Evolutionary conservation across 1,140 invertebrate species (phyloP).

Genomic region (Solen grandis): DNA sequence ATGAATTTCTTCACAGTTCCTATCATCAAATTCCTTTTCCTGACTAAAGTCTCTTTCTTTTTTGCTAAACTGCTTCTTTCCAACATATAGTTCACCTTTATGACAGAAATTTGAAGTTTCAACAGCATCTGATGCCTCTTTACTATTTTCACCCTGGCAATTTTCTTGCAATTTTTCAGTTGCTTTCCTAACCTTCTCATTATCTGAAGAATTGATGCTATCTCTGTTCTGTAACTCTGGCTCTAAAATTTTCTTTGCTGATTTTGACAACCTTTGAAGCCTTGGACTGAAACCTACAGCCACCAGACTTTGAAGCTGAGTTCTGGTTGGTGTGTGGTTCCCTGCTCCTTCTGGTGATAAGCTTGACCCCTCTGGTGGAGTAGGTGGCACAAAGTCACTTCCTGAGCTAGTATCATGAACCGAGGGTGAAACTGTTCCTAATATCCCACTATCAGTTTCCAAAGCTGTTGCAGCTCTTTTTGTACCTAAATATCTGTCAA

Average conservation of each 20-base stretch:
- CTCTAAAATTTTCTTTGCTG: neutral
- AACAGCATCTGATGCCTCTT: too few species aligned
- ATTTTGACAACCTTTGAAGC: neutral
- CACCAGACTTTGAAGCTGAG: neutral
- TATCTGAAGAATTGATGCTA: neutral
- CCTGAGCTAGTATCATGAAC: constrained; percentile 49
- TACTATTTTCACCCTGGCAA: neutral
- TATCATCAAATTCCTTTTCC: too few species aligned
- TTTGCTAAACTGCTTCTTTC: too few species aligned
- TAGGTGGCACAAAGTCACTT: constrained; percentile 74
- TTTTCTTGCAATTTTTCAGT: neutral
- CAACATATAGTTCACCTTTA: too few species aligned
- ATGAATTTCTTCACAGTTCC: too few species aligned
- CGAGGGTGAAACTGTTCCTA: neutral
- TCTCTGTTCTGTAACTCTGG: neutral
- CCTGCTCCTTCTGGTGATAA: neutral
- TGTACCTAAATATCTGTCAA: neutral
- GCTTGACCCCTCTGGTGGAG: constrained; percentile 63
- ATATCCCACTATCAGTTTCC: too few species aligned
- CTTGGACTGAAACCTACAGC: constrained; percentile 32
- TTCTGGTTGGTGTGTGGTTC: constrained; percentile 1
- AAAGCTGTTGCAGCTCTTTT: too few species aligned
- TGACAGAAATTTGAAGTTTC: too few species aligned
- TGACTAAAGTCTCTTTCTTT: too few species aligned
- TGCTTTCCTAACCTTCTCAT: neutral